Conservation (phyloP, 2,888 invertebrate species). For the Chloromyia formosa region DNA sequence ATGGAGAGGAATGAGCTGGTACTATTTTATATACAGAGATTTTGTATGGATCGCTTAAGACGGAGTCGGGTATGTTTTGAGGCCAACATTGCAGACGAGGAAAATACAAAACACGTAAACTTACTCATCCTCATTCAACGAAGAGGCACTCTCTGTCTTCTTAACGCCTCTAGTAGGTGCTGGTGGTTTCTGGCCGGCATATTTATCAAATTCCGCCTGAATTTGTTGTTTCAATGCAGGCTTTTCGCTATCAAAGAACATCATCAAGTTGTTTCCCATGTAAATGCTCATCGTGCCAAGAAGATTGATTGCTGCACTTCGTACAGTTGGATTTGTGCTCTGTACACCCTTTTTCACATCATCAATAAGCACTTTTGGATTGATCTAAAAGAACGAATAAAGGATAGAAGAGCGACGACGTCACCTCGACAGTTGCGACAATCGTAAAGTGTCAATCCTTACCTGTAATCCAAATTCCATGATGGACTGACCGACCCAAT, state of each 20-base stretch:
- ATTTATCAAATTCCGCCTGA: constrained; percentile 85
- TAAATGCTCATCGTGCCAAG: constrained; percentile 80
- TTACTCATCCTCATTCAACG: constrained; percentile 49
- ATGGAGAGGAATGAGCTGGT: too few relatives aligned
- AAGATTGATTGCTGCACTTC: constrained; percentile 75
- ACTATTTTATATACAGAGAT: background rate
- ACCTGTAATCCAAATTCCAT: constrained; percentile 82
- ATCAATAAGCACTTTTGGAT: constrained; percentile 77
- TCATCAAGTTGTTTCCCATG: constrained; percentile 75
- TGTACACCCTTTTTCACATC: constrained; percentile 84
- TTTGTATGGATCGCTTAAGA: too few relatives aligned
- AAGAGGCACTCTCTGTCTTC: constrained; percentile 51
- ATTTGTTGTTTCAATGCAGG: constrained; percentile 84
- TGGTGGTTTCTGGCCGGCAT: constrained; percentile 78
- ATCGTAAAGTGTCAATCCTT: background rate
- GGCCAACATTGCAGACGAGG: background rate
- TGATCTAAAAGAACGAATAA: constrained; percentile 65
- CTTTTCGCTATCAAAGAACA: constrained; percentile 88
- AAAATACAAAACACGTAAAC: constrained; percentile 20
- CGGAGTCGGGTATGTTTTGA: too few relatives aligned
- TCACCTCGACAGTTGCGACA: background rate
- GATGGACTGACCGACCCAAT: constrained; percentile 81
- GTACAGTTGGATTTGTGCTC: constrained; percentile 85
- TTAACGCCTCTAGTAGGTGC: constrained; percentile 73
- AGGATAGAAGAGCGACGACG: constrained; percentile 12